Evolutionary conservation across 2,797 vertebrate species (phyloP), one percentile per base, ranked within the genome.

Genomic region (Phylloscopus collybita): DNA sequence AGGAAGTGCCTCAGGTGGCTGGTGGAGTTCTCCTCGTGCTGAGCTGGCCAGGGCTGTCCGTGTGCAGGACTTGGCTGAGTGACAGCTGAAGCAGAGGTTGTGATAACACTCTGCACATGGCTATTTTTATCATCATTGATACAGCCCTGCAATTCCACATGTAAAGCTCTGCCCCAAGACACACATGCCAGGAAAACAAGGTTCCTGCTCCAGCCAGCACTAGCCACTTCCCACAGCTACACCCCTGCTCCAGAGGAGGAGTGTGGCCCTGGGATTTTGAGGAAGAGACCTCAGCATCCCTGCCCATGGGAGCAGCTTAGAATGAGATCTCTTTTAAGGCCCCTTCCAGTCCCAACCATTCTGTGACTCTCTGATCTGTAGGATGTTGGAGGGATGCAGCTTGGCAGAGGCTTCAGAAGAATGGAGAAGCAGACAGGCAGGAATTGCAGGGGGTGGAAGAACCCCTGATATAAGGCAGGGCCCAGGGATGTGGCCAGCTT

Each of bases 101-200:
- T 49, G 92, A 70, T 88, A 96, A 92, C 87, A 66, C 85, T 64
- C 36, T 90, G 85, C 92, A 94, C 79, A 69, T 25, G 82, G 70
- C 73, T 94, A 38, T 93, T 96, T 94, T 95, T 92, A 88, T 93
- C 95, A 70, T 32, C 79, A 15, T 23, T 90, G 92, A 91, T 92
- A 93, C 1, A 86, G 76, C 0, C 2, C 80, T 64, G 76, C 80
- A 88, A 72, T 81, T 91, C 87, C 67, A 78, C 44, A 47, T 29
- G 75, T 79, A 95, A n/a, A 89, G 65, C 42, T 87, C 78, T 75
- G 65, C 64, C 26, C 3, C 86, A 74, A 53, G 84, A 89, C 44
- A 19, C 56, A 45, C 57, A 17, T 12, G 40, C 44, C 82, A 61
- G 51, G 54, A 73, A 86, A 87, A 81, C 26, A 51, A 74, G 38